Evolutionary conservation across 2,113 vertebrate genomes (phyloP).

Genomic region (Tachysurus vachellii): DNA sequence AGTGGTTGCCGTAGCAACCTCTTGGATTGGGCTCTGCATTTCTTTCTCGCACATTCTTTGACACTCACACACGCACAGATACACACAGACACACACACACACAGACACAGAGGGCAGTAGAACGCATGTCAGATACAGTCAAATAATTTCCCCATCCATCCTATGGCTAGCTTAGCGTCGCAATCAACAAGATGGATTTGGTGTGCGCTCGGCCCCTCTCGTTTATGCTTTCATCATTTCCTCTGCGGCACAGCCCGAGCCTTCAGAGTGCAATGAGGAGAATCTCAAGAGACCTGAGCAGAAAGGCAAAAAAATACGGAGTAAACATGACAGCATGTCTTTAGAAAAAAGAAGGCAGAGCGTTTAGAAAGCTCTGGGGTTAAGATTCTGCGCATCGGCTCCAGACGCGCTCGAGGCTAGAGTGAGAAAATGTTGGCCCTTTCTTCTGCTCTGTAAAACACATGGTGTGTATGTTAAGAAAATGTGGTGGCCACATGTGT

Average conservation of each 20-base stretch:
- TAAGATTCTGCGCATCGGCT: neutral
- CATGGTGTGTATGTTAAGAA: neutral
- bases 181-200: constrained; percentile 49
- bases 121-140: constrained; percentile 26
- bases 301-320: constrained; percentile 8
- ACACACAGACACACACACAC: neutral
- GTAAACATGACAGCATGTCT: constrained; percentile 34
- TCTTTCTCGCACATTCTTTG: neutral
- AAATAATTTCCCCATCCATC: constrained; percentile 41
- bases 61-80: neutral
- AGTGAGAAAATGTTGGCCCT: neutral
- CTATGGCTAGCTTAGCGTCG: constrained; percentile 25
- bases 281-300: constrained; percentile 26
- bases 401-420: neutral
- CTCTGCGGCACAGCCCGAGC: constrained; percentile 54
- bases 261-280: constrained; percentile 34
- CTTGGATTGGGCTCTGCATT: constrained; percentile 17
- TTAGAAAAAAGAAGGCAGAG: constrained; percentile 20
- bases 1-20: constrained; percentile 50
- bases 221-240: constrained; percentile 50
- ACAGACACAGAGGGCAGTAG: neutral
- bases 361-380: neutral
- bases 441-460: neutral
- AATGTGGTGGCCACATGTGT: constrained; percentile 45
- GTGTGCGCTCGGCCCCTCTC: constrained; percentile 15